Conservation (phyloP, 2,113 vertebrate species). For the Eurypyga helias region DNA sequence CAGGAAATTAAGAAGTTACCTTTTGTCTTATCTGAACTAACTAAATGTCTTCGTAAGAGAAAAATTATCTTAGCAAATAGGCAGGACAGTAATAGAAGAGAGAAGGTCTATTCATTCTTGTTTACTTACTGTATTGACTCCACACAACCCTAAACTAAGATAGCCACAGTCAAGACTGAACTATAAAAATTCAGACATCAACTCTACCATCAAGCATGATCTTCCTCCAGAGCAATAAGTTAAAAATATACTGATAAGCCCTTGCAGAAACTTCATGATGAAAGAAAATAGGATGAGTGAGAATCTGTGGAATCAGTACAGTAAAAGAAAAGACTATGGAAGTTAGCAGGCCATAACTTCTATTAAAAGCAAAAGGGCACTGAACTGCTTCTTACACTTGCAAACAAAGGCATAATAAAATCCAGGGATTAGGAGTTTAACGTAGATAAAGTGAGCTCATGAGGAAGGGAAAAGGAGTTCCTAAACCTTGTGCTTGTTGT, state of each 20-base stretch:
- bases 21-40: not conserved
- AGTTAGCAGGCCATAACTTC: not conserved
- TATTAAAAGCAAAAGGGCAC: not conserved
- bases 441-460: not conserved
- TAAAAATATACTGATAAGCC: not conserved
- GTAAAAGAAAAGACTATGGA: not conserved
- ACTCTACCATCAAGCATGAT: not conserved
- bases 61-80: not conserved
- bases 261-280: not conserved
- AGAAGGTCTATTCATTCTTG: not conserved
- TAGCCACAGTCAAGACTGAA: not conserved
- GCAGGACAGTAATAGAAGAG: not conserved
- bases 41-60: not conserved
- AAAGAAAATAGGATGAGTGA: not conserved
- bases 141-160: not conserved
- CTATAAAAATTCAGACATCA: not conserved
- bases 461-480: not conserved
- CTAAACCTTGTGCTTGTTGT: not conserved
- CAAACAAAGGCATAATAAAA: not conserved
- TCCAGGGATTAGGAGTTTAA: not conserved
- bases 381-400: not conserved
- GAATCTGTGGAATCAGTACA: not conserved
- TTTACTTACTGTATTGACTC: not conserved
- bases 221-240: not conserved
- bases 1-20: not conserved